phyloP scores from a whole-genome alignment of 2,888 invertebrate species.

The Mamestra brassicae region DNA sequence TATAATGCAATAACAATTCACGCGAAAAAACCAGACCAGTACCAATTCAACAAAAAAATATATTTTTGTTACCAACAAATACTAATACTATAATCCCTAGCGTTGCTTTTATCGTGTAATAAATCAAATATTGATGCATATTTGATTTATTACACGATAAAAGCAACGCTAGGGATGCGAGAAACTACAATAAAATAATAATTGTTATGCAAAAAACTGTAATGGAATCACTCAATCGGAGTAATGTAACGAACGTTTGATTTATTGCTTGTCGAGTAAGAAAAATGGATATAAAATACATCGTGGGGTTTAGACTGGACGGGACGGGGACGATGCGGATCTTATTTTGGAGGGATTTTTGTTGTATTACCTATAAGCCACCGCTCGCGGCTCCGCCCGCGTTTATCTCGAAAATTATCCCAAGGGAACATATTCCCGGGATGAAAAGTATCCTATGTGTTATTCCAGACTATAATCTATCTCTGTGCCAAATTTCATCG shows the following conservation, averaged over 20 bases:
- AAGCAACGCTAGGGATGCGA: slow-evolving; percentile 61
- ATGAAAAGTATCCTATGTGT: no score
- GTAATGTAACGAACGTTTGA: slow-evolving; percentile 88
- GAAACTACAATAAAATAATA: slow-evolving; percentile 72
- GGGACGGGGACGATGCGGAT: slow-evolving; percentile 67
- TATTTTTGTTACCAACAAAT: slow-evolving; percentile 48
- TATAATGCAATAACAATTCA: slow-evolving; percentile 24
- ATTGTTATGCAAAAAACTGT: slow-evolving; percentile 88
- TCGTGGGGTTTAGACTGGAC: slow-evolving; percentile 68
- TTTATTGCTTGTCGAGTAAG: slow-evolving; percentile 87
- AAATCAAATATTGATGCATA: no score
- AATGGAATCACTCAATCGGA: slow-evolving; percentile 90
- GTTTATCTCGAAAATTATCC: no score
- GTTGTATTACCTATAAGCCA: no score
- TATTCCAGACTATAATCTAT: no score
- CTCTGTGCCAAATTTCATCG: no score
- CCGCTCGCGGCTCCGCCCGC: no score
- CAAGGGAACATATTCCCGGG: no score
- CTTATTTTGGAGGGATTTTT: background rate
- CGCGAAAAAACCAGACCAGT: slow-evolving; percentile 4
- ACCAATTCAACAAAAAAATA: slow-evolving; percentile 35
- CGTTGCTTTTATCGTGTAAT: no score
- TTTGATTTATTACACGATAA: slow-evolving; percentile 68
- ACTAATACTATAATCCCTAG: no score
- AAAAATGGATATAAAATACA: slow-evolving; percentile 89